Evolutionary conservation across 2,888 invertebrate genomes (phyloP).

Genomic region (Tipula lateralis): DNA sequence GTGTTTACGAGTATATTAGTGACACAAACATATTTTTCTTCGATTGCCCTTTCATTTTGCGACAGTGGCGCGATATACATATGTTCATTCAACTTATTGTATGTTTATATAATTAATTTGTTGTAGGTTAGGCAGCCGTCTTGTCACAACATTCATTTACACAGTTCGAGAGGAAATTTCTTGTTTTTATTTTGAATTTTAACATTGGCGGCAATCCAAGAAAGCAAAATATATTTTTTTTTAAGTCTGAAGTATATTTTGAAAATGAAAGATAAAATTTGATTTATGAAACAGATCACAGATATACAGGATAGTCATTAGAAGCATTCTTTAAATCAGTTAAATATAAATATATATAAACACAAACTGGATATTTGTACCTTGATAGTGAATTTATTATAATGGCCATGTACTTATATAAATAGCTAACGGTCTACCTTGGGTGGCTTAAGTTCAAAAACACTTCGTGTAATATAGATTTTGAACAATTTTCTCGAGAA

Average conservation of each 20-base stretch:
- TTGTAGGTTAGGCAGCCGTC: neutral
- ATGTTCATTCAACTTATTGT: neutral
- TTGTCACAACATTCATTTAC: neutral
- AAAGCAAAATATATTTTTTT: neutral
- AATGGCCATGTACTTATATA: neutral
- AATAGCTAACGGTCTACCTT: neutral
- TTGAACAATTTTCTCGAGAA: neutral
- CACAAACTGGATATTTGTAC: neutral
- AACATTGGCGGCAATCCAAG: neutral
- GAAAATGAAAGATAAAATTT: neutral
- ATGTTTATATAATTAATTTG: neutral
- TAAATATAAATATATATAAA: neutral
- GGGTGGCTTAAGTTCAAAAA: neutral
- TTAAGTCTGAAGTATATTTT: neutral
- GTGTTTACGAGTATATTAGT: neutral
- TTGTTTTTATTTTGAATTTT: conserved; percentile 19
- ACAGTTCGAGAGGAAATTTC: neutral
- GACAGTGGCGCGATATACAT: neutral
- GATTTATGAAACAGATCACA: neutral
- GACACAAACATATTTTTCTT: neutral
- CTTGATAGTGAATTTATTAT: neutral
- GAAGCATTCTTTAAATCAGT: neutral
- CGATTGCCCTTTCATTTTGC: neutral
- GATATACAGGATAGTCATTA: neutral
- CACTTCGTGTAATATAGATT: neutral